A percentile compares a stretch with the other conserved stretches of the same genome.
phyloP scores from a whole-genome alignment of 2,113 vertebrate species.

The Oncorhynchus masou region DNA sequence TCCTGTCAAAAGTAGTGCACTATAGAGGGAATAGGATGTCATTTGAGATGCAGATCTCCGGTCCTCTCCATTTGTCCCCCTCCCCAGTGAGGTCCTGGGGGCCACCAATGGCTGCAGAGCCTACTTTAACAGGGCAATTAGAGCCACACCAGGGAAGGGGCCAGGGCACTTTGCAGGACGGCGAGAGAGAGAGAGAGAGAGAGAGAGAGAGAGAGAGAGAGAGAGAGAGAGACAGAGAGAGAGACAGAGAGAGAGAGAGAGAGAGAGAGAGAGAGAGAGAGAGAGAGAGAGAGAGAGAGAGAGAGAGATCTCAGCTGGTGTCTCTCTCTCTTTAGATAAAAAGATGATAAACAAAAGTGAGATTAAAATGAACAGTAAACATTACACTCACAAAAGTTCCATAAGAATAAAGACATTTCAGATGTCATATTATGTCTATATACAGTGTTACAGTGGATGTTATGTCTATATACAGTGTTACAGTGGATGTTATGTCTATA shows the following conservation, averaged over 20 bases:
- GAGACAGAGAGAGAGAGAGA: background rate
- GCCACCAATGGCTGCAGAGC: conserved; percentile 76
- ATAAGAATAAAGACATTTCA: too few relatives aligned
- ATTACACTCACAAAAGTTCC: too few relatives aligned
- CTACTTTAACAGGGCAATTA: conserved; percentile 90
- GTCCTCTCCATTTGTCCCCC: conserved; percentile 83
- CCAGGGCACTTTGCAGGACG: conserved; percentile 61
- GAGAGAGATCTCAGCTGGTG: too few relatives aligned
- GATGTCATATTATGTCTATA: too few relatives aligned
- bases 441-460: too few relatives aligned
- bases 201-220: background rate
- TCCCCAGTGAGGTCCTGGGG: conserved; percentile 73
- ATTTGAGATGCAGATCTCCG: conserved; percentile 56
- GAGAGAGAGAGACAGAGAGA: background rate
- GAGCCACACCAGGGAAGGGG: conserved; percentile 47
- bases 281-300: conserved; percentile 29
- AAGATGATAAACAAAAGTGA: too few relatives aligned
- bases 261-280: background rate
- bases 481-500: too few relatives aligned
- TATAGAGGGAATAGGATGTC: too few relatives aligned
- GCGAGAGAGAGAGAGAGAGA: conserved; percentile 40
- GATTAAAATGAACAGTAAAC: too few relatives aligned
- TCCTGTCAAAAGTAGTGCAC: too few relatives aligned
- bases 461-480: too few relatives aligned
- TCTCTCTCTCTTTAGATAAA: too few relatives aligned